Base-by-base conservation (phyloP, 2,797 vertebrate genomes). In the Lindbergichthys nudifrons region DNA sequence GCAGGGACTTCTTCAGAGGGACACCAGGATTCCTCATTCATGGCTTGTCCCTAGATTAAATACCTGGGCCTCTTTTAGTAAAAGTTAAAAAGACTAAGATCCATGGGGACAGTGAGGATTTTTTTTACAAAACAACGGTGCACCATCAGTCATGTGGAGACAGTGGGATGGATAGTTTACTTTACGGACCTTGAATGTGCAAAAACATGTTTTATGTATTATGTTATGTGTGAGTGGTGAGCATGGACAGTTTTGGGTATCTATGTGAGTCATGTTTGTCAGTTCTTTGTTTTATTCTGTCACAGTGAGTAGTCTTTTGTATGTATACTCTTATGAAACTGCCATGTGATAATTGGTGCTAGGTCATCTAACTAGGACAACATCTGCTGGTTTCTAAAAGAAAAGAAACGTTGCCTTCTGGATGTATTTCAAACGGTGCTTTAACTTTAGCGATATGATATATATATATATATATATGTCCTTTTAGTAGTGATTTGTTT, bases 131-230 rank as follows among this genome's bases (percentile, higher is more conserved):
- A 77, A 65, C 51, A 70, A 16, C 16, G 62, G 45, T 75, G 67
- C 59, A 60, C 39, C 53, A 61, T 85, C n/a, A 36, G 11, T 64
- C 62, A 53, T 65, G 41, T 66, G 56, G 32, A 72, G 21, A 81
- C 65, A 64, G n/a, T 60, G 43, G 52, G 57, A 81, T 79, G 14
- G 46, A 65, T 36, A 9, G 61, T 87, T 87, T 86, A 85, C 81
- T 74, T 87, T 84, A 60, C 86, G 73, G 81, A 90, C 78, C 16
- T 66, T 91, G 91, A 93, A 91, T 92, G 91, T 93, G 80, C 82
- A 80, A 86, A 74, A 66, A 81, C 45, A 56, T 64, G 39, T 70
- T 74, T 57, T 72, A 60, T 77, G 63, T 72, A 41, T 85, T 51
- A 43, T 53, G 69, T 77, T 76, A 66, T 46, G 65, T 79, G 56